Evolutionary conservation across 2,888 invertebrate genomes (phyloP), one percentile per base, ranked within the genome.

Genomic region (Digitonthophagus gazella): DNA sequence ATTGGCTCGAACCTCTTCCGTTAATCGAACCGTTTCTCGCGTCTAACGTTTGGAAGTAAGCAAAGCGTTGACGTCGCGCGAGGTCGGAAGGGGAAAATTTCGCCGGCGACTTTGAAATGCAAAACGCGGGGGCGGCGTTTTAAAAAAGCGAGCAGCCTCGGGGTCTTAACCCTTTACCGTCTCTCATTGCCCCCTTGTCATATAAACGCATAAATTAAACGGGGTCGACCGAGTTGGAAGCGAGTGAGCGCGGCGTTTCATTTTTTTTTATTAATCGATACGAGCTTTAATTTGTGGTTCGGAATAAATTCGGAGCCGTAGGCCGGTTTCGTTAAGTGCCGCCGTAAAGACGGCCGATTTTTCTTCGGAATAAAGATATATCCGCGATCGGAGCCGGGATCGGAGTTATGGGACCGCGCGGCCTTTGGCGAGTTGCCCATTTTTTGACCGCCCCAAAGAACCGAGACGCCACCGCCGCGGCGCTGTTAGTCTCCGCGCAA

Each of bases 381-480:
- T 67, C 69, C 71, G 70, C 74, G 74, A 75, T 74, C 74, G 74
- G 74, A 71, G 72, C 69, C 72, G 73, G n/a, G n/a, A n/a, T n/a
- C n/a, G n/a, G 70, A 71, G 74, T 73, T 71, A 71, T 74, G 74
- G 75, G 75, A 70, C 71, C 68, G 70, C 70, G 73, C 68, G 72
- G 70, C 61, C 66, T 18, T 72, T 76, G 75, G 75, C 75, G 67
- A 67, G 8, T 68, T 75, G 76, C 76, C 76, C 73, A 74, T 58
- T 73, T 73, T 73, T 72, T 69, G 72, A 67, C 72, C 74, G 73
- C 71, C 72, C 72, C 67, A 61, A 16, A 69, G 64, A 69, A 65
- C 57, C 54, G 65, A 71, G 73, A 73, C 71, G 75, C 73, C 72
- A 73, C 72, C 74, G 71, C 72, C 69, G 68, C 72, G 72, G 71